A percentile compares a stretch with the other conserved stretches of the same genome.
phyloP scores from a whole-genome alignment of 2,797 vertebrate species.

The Amblyopsis hoosieri region DNA sequence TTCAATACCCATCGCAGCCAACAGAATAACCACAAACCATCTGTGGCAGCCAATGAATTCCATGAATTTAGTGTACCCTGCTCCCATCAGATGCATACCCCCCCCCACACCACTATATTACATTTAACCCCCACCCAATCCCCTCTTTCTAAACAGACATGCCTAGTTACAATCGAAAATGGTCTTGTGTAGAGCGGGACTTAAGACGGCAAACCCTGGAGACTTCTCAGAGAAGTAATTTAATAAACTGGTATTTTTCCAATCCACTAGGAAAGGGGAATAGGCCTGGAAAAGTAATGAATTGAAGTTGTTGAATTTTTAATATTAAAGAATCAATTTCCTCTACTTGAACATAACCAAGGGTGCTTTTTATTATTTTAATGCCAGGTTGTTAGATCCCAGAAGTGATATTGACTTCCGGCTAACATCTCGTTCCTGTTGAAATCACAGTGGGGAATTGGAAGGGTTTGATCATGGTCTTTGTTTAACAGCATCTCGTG shows the following conservation, averaged over 20 bases:
- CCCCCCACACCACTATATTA: not conserved
- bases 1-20: conserved; percentile 43
- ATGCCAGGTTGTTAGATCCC: conserved; percentile 48
- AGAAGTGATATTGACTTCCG: conserved; percentile 35
- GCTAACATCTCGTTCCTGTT: conserved; percentile 14
- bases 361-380: conserved; percentile 38
- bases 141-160: conserved; percentile 66
- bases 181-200: conserved; percentile 65
- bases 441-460: conserved; percentile 23
- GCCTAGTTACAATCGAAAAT: conserved; percentile 74
- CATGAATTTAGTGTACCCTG: conserved; percentile 46
- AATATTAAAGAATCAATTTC: conserved; percentile 77
- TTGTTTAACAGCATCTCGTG: not conserved
- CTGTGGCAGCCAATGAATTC: conserved; percentile 49
- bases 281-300: conserved; percentile 75
- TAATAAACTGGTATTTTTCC: conserved; percentile 78
- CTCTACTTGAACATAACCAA: conserved; percentile 67
- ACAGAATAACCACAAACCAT: conserved; percentile 54
- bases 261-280: conserved; percentile 66
- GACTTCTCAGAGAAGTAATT: conserved; percentile 77
- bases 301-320: conserved; percentile 77
- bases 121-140: conserved; percentile 23
- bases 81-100: conserved; percentile 30
- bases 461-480: conserved; percentile 39
- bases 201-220: conserved; percentile 74